Evolutionary conservation across 2,797 vertebrate genomes (phyloP).

Genomic region (Neostethus bicornis): DNA sequence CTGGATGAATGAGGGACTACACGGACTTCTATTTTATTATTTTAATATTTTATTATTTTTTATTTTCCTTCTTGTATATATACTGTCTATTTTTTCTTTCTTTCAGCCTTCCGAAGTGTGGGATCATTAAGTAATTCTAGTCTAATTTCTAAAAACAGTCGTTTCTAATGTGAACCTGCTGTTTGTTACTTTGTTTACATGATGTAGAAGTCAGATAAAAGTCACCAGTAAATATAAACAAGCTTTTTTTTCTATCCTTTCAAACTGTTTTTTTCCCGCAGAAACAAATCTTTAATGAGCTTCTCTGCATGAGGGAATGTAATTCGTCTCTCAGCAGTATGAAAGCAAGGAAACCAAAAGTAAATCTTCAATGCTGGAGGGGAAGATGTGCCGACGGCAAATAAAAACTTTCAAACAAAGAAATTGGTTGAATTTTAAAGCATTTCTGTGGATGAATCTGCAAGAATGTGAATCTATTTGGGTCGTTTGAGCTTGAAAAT

Average conservation of each 20-base stretch:
- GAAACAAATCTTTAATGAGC: slow-evolving; percentile 21
- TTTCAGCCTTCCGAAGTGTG: too few relatives aligned
- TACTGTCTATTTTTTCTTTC: too few relatives aligned
- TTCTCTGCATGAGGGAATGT: slow-evolving; percentile 23
- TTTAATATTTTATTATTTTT: too few relatives aligned
- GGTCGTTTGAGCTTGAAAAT: neutral
- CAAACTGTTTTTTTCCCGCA: slow-evolving; percentile 15
- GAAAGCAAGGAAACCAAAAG: slow-evolving; percentile 20
- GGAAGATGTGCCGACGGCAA: neutral
- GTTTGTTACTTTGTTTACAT: slow-evolving; percentile 19
- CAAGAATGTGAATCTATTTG: neutral
- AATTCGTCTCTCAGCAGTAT: slow-evolving; percentile 35
- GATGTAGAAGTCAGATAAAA: slow-evolving; percentile 16
- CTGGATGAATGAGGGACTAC: too few relatives aligned
- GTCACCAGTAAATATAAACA: slow-evolving; percentile 15
- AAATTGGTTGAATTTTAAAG: neutral
- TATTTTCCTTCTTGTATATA: too few relatives aligned
- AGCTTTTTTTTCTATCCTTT: slow-evolving; percentile 29
- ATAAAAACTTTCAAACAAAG: slow-evolving; percentile 5
- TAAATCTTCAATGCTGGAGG: slow-evolving; percentile 10
- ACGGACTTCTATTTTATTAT: too few relatives aligned
- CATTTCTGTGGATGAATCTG: neutral
- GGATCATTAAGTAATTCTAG: too few relatives aligned
- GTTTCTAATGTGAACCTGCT: slow-evolving; percentile 1
- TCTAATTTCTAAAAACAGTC: too few relatives aligned